Percentiles rank a stretch among this genome's conserved stretches.
Evolutionary conservation across 2,888 invertebrate species (phyloP).

Genomic region (Andrena praecox): DNA sequence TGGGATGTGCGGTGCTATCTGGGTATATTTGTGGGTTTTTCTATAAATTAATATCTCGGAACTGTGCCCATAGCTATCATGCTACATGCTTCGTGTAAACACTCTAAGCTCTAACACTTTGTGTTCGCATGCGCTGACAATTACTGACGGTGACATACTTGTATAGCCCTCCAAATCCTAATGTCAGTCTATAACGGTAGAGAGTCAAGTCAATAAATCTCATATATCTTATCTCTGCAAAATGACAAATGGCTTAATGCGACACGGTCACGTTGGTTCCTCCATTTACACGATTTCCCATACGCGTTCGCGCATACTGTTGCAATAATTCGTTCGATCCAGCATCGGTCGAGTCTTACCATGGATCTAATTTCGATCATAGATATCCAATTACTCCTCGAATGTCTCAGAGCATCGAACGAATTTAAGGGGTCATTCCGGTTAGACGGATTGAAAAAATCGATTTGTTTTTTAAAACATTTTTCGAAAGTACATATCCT

Average conservation of each 20-base stretch:
- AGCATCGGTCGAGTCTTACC: background rate
- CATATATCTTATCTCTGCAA: conserved; percentile 61
- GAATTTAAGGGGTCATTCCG: background rate
- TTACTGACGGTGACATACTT: conserved; percentile 88
- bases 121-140: conserved; percentile 36
- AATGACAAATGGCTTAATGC: conserved; percentile 56
- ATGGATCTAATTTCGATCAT: background rate
- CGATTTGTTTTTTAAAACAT: too few species aligned
- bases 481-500: too few species aligned
- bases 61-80: conserved; percentile 30
- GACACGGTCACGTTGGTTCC: conserved; percentile 8
- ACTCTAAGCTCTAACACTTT: conserved; percentile 26
- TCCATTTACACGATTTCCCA: conserved; percentile 10
- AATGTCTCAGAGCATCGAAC: background rate
- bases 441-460: too few species aligned
- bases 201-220: conserved; percentile 65
- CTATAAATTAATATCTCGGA: background rate
- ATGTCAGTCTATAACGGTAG: conserved; percentile 87
- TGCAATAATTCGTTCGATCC: conserved; percentile 18
- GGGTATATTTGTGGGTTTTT: background rate
- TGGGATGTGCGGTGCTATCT: too few species aligned
- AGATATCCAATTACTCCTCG: background rate
- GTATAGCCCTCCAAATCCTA: conserved; percentile 92
- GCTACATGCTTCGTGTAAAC: conserved; percentile 39
- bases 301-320: conserved; percentile 1